Conservation (phyloP, 53 echinoderm and acorn worm genomes). For the Crossaster papposus region DNA sequence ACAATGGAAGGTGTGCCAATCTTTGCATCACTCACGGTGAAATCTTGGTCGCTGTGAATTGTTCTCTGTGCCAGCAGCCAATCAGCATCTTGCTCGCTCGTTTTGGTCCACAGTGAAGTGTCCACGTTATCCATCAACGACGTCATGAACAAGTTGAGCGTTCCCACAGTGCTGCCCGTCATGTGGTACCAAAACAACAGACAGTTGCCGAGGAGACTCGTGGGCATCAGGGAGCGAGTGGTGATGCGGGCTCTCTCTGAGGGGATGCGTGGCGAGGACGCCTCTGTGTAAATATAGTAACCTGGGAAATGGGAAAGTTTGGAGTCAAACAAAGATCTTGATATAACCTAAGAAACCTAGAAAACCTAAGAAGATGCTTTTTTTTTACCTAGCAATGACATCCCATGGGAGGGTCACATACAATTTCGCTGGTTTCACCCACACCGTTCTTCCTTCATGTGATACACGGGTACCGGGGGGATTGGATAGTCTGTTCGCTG, state of each 20-base stretch:
- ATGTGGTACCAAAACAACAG: conserved; percentile 90
- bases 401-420: no score
- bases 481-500: no score
- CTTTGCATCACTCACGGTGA: conserved; percentile 13
- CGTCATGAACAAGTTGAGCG: conserved; percentile 59
- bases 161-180: conserved; percentile 78
- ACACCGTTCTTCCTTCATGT: no score
- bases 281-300: conserved; percentile 66
- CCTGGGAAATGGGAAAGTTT: conserved; percentile 18
- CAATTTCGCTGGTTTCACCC: no score
- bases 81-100: conserved; percentile 29
- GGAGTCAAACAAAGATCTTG: not conserved
- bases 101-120: conserved; percentile 30
- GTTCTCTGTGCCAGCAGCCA: conserved; percentile 54
- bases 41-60: not conserved
- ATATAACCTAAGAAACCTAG: no score
- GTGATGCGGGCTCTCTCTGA: conserved; percentile 57
- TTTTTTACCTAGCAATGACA: no score
- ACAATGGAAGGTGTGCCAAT: no score
- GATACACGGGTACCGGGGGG: no score
- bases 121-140: not conserved
- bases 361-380: no score
- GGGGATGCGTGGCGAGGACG: conserved; percentile 38
- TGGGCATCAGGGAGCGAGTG: conserved; percentile 56
- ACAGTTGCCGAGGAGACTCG: conserved; percentile 66